phyloP scores from a whole-genome alignment of 2,888 invertebrate species.

The Chrysolina oricalcia region DNA sequence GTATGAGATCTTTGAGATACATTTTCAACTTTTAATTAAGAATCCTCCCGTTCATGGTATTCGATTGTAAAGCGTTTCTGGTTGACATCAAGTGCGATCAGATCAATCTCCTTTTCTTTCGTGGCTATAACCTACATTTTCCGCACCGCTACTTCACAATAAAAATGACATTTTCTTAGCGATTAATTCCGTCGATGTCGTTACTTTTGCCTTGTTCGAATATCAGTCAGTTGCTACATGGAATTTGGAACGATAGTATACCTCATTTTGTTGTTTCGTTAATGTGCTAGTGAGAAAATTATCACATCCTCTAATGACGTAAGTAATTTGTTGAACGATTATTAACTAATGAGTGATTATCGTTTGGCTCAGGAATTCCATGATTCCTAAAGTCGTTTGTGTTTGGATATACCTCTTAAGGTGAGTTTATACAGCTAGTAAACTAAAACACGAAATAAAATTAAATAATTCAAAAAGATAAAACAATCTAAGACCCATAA shows the following conservation, averaged over 20 bases:
- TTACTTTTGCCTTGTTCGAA: conserved; percentile 25
- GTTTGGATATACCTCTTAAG: no score
- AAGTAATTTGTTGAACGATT: not conserved
- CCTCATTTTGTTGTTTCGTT: not conserved
- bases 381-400: not conserved
- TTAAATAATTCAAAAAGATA: no score
- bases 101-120: conserved; percentile 32
- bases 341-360: not conserved
- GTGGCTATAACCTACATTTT: conserved; percentile 50
- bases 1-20: no score
- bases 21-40: not conserved
- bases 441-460: no score
- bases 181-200: conserved; percentile 14
- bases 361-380: not conserved
- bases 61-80: not conserved
- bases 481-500: no score
- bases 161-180: conserved; percentile 36
- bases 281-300: not conserved
- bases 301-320: conserved; percentile 4
- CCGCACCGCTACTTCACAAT: conserved; percentile 48
- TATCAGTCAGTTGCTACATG: conserved; percentile 32
- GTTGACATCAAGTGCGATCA: conserved; percentile 26
- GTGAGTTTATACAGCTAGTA: no score
- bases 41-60: not conserved
- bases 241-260: conserved; percentile 10